Evolutionary conservation across 1,140 invertebrate species (phyloP), one percentile per base, ranked within the genome.

Genomic region (Neomicropteryx cornuta): DNA sequence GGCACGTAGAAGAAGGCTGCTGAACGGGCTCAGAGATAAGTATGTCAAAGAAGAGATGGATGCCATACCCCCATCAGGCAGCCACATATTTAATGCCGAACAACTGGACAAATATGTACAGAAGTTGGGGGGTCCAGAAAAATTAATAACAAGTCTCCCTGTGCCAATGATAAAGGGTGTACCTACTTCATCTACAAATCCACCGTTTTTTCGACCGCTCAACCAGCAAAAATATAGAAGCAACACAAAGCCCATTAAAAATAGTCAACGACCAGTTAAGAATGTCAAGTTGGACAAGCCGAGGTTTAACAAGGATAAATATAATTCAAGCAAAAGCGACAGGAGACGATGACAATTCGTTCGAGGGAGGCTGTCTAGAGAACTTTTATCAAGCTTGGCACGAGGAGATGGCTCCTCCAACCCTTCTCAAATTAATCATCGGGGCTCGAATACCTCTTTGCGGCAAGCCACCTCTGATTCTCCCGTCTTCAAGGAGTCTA

Each of bases 381-480:
- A 6, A 38, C 16, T 51, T 47, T 44, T 28, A 21, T 30, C 31
- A 44, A 1, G 40, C 18, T 13, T 52, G 53, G 47, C 34, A 10
- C 5, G 18, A 34, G 10, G 37, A 39, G 5, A 38, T 37, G 31
- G 46, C 43, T 21, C 34, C 46, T 18, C n/a, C 35, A 3, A 17
- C 35, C 13, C 38, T 52, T 16, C 23, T 52, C 20, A 39, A 38
- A 20, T 33, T 50, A 4, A 41, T 48, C 14, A 39, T 41, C 31
- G 50, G 36, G 31, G 33, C 27, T n/a, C 36, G 33, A 22, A 53
- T 56, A 29, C 50, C 52, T 14, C 45, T 56, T 36, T 42, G 37
- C 33, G 33, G 42, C 16, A 45, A 35, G 34, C 51, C 51, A 18
- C 22, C 24, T 14, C 36, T 55, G 32, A 45, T 47, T 20, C 21